Evolutionary conservation across 2,113 vertebrate genomes (phyloP).

Genomic region (Hippotragus niger): DNA sequence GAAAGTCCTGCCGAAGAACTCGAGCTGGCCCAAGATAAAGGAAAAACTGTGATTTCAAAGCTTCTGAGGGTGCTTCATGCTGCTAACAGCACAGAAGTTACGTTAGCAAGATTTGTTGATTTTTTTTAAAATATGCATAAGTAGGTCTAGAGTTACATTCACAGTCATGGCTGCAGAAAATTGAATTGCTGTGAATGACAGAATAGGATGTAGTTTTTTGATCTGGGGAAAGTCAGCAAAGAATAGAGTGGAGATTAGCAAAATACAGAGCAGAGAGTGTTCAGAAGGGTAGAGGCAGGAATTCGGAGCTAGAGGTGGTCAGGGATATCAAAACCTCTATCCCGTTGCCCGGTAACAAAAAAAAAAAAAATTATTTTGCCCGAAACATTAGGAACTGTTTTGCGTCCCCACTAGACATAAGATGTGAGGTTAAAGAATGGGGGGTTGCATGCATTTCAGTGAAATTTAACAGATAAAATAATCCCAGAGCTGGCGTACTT

Average conservation of each 20-base stretch:
- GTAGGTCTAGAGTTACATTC: background rate
- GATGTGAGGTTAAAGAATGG: background rate
- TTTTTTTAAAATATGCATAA: background rate
- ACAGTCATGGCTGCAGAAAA: background rate
- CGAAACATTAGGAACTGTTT: background rate
- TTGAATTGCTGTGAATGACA: background rate
- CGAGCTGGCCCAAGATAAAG: background rate
- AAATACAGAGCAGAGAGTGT: background rate
- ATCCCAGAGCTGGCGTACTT: background rate
- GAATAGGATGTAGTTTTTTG: background rate
- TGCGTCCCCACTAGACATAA: background rate
- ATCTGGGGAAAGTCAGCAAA: background rate
- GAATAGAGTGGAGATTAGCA: background rate
- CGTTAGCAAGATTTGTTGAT: background rate
- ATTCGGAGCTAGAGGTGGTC: background rate
- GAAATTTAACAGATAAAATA: background rate
- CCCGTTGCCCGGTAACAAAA: rapidly evolving
- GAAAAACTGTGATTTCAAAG: background rate
- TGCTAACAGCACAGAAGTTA: background rate
- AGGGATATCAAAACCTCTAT: background rate
- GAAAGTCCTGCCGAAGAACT: background rate
- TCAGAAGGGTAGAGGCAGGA: background rate
- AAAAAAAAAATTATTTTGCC: background rate
- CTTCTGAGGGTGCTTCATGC: background rate
- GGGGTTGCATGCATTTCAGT: background rate